These are phyloP conservation scores for Aricia agestis DNA, from an alignment of 1,140 invertebrate genomes.

Conservation along the genomic window DNA sequence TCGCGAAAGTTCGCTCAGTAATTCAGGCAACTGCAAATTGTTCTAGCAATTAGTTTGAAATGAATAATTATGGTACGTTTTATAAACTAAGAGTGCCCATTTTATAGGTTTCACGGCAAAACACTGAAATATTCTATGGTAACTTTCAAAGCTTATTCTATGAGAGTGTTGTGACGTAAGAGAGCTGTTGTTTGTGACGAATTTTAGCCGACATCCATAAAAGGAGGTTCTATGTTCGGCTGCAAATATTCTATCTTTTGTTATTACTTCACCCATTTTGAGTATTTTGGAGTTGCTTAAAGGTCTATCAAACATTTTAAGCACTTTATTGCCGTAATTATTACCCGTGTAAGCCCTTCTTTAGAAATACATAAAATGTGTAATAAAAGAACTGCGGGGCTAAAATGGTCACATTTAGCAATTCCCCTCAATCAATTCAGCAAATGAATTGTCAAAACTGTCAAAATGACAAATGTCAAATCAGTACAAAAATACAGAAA, in stretches of 20 bases:
- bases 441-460: no score
- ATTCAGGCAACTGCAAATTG: conserved; percentile 10
- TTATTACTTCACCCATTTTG: conserved; percentile 7
- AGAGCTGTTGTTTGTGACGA: not conserved
- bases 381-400: no score
- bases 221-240: no score
- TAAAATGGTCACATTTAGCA: no score
- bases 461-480: no score
- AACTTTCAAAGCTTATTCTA: conserved; percentile 42
- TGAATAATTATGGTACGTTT: conserved; percentile 13
- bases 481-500: no score
- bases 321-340: no score
- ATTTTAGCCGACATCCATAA: no score
- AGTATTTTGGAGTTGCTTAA: not conserved
- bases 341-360: no score
- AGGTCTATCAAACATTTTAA: no score
- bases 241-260: not conserved
- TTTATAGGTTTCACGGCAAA: not conserved
- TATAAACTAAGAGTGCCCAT: not conserved
- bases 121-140: conserved; percentile 36
- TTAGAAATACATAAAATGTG: no score
- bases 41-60: conserved; percentile 13
- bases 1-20: not conserved
- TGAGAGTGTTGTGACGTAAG: conserved; percentile 17
- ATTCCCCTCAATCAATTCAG: no score